A percentile compares a stretch with the other conserved stretches of the same genome.
Conservation (phyloP, 2,888 invertebrate species). For the Blastobasis adustella region DNA sequence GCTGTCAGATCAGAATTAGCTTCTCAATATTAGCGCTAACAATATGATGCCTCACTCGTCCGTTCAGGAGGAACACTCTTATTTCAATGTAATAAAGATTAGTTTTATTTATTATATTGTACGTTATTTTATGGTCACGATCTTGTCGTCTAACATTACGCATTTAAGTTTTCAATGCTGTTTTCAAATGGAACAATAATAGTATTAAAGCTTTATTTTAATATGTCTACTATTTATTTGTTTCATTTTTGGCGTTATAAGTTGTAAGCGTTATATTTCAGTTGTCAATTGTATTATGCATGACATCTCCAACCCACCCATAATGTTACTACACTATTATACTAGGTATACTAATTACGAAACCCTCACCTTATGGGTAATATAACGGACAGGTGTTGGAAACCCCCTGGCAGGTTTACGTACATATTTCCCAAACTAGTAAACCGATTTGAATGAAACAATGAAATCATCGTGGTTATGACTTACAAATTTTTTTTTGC, state of each 20-base stretch:
- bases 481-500: too few relatives aligned
- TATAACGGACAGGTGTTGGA: too few relatives aligned
- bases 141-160: slow-evolving; percentile 17
- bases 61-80: slow-evolving; percentile 13
- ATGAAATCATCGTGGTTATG: too few relatives aligned
- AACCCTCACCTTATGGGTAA: too few relatives aligned
- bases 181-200: slow-evolving; percentile 53
- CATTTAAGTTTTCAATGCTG: slow-evolving; percentile 28
- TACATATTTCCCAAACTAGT: too few relatives aligned
- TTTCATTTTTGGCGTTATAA: slow-evolving; percentile 24
- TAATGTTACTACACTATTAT: too few relatives aligned
- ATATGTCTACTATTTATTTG: slow-evolving; percentile 28
- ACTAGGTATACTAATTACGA: too few relatives aligned
- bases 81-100: slow-evolving; percentile 17
- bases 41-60: slow-evolving; percentile 35
- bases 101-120: slow-evolving; percentile 20
- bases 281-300: too few relatives aligned
- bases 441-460: too few relatives aligned
- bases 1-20: slow-evolving; percentile 12
- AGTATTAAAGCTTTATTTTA: slow-evolving; percentile 56
- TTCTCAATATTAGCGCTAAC: slow-evolving; percentile 39
- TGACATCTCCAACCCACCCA: too few relatives aligned
- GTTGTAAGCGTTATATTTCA: too few relatives aligned
- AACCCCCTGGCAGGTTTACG: too few relatives aligned
- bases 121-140: slow-evolving; percentile 27